A percentile compares a stretch with the other conserved stretches of the same genome.
phyloP scores from a whole-genome alignment of 2,797 vertebrate genomes.

The Xenops minutus region DNA sequence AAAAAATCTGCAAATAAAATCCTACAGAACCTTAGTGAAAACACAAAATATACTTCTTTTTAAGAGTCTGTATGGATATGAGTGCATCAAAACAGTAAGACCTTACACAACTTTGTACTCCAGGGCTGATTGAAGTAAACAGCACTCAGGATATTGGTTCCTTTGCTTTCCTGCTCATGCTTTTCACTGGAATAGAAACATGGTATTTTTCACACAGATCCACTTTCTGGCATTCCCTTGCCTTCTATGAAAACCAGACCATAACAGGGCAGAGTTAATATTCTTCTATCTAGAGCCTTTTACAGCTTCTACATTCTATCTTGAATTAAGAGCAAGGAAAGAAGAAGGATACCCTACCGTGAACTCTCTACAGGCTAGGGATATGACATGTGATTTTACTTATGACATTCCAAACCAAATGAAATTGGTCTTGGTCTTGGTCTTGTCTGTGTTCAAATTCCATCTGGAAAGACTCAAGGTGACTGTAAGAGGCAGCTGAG shows the following conservation, averaged over 20 bases:
- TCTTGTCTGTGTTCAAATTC: neutral
- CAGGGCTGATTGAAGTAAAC: neutral
- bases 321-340: neutral
- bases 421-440: neutral
- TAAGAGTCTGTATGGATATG: neutral
- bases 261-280: neutral
- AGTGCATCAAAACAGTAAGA: neutral
- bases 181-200: neutral
- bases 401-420: neutral
- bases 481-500: neutral
- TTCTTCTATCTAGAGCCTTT: neutral
- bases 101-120: neutral
- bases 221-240: neutral
- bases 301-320: neutral
- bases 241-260: neutral
- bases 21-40: neutral
- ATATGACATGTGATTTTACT: neutral
- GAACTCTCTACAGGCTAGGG: neutral
- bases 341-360: neutral
- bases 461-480: neutral
- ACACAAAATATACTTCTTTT: neutral
- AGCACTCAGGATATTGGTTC: neutral
- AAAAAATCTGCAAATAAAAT: neutral
- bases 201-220: rapidly evolving
- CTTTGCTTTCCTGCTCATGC: neutral